Evolutionary conservation across 1,140 invertebrate genomes (phyloP).

Genomic region (Parasteatoda tepidariorum): DNA sequence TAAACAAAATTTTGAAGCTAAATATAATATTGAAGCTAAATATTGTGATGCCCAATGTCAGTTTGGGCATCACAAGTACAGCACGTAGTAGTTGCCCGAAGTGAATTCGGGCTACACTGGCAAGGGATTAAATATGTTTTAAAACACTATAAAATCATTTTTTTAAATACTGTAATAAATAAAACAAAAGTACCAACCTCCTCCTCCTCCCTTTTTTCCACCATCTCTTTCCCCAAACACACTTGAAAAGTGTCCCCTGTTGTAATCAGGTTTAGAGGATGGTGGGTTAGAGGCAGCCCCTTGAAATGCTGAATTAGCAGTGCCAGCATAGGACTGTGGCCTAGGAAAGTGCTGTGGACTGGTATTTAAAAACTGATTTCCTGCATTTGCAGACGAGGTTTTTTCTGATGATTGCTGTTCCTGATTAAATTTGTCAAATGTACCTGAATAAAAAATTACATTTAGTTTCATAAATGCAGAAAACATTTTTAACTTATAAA

Average conservation of each 20-base stretch:
- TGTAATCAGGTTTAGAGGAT: constrained; percentile 71
- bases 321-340: constrained; percentile 58
- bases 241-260: constrained; percentile 77
- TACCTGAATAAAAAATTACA: constrained; percentile 7
- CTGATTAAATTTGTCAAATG: constrained; percentile 11
- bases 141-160: no score
- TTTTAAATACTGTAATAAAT: no score
- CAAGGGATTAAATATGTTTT: no score
- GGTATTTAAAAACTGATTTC: constrained; percentile 38
- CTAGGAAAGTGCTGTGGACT: constrained; percentile 57
- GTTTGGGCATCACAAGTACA: no score
- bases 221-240: constrained; percentile 68
- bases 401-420: not conserved
- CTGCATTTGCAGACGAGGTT: not conserved
- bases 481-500: not conserved
- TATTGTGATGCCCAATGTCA: no score
- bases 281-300: not conserved
- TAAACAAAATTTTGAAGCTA: no score
- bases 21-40: no score
- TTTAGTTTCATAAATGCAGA: not conserved
- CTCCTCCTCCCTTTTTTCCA: constrained; percentile 65
- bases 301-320: constrained; percentile 41
- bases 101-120: no score
- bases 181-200: constrained; percentile 63
- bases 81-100: no score